These are phyloP conservation scores for Mactra quadrangularis DNA, from an alignment of 1,140 invertebrate species.

Conservation along the genomic window DNA sequence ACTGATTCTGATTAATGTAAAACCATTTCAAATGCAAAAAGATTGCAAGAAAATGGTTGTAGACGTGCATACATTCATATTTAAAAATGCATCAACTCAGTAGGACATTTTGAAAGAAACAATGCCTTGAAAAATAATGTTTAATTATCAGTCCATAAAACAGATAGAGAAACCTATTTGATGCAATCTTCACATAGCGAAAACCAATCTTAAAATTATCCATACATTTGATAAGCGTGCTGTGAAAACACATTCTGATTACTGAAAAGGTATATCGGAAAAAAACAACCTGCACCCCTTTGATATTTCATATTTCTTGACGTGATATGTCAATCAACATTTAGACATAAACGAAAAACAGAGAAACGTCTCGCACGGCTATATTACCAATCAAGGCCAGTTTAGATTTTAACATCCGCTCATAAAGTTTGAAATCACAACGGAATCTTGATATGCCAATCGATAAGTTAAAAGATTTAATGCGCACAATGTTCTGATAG, in stretches of 20 bases:
- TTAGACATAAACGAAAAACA: constrained; percentile 24
- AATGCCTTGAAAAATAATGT: not conserved
- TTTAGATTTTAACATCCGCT: constrained; percentile 22
- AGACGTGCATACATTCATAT: too few species aligned
- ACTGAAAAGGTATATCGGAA: not conserved
- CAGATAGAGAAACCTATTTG: constrained; percentile 17
- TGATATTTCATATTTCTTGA: constrained; percentile 8
- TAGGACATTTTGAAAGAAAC: too few species aligned
- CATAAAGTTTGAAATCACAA: constrained; percentile 12
- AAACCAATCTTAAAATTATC: too few species aligned
- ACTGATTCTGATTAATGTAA: too few species aligned
- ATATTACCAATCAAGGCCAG: constrained; percentile 6
- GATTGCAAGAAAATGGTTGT: too few species aligned
- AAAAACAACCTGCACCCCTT: constrained; percentile 1
- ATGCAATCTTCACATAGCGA: constrained; percentile 2
- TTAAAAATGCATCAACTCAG: too few species aligned
- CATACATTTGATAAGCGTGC: too few species aligned
- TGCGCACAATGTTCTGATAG: not conserved
- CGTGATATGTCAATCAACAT: constrained; percentile 41
- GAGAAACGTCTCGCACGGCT: constrained; percentile 15
- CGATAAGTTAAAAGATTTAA: constrained; percentile 27
- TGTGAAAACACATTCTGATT: constrained; percentile 46
- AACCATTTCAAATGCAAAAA: too few species aligned
- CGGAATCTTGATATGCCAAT: constrained; percentile 2
- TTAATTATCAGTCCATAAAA: constrained; percentile 10